Evolutionary conservation across 37 sponge, comb jelly and placozoan genomes (phyloP).

Genomic region (Hexactinellida sp.): DNA sequence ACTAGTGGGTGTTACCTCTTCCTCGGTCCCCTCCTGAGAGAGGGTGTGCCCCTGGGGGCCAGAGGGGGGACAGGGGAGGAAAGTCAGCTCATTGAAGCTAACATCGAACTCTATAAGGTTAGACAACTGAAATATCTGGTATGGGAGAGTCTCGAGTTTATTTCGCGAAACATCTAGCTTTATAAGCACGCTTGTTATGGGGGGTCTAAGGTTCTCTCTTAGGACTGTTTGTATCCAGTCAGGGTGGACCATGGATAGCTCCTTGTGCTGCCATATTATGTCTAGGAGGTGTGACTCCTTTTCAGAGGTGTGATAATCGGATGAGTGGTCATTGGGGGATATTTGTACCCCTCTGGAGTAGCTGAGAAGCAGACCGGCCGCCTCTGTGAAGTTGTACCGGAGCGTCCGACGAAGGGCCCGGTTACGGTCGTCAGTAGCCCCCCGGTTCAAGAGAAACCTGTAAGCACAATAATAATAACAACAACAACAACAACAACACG

Average conservation of each 20-base stretch:
- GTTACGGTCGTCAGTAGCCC: conserved; percentile 53
- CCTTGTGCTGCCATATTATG: conserved; percentile 42
- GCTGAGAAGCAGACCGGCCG: conserved; percentile 49
- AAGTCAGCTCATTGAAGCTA: conserved; percentile 36
- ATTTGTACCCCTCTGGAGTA: conserved; percentile 30
- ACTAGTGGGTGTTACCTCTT: neutral
- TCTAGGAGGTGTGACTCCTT: neutral
- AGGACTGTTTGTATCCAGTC: conserved; percentile 36
- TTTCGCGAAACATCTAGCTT: conserved; percentile 48
- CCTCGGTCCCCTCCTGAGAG: neutral
- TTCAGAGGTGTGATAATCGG: conserved; percentile 16
- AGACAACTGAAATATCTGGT: conserved; percentile 48
- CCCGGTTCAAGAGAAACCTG: conserved; percentile 42
- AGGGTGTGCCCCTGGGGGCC: neutral
- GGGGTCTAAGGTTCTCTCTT: conserved; percentile 20
- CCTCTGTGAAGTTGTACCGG: neutral
- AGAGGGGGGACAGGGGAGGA: conserved; percentile 21
- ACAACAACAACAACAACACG: no score
- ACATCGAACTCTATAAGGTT: conserved; percentile 39
- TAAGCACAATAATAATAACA: no score
- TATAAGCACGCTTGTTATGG: conserved; percentile 26
- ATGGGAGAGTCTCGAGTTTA: conserved; percentile 40
- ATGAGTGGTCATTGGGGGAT: neutral
- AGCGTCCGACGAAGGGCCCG: conserved; percentile 52
- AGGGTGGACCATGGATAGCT: conserved; percentile 22